These are phyloP conservation scores for Noctilio leporinus DNA, from an alignment of 2,113 vertebrate genomes.

Conservation along the genomic window DNA sequence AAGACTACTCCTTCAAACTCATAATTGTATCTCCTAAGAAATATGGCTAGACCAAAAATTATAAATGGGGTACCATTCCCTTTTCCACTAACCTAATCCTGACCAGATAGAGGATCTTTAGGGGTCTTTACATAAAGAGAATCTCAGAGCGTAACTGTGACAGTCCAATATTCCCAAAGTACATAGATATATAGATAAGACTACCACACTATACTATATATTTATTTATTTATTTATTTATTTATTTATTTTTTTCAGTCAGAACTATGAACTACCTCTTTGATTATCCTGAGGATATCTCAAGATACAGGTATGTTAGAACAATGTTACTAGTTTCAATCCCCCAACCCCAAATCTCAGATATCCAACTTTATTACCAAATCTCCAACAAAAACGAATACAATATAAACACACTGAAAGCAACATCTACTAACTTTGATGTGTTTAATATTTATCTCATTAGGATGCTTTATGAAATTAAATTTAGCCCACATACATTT, in stretches of 20 bases:
- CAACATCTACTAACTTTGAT: not conserved
- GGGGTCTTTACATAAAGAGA: not conserved
- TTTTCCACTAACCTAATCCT: not conserved
- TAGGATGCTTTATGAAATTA: not conserved
- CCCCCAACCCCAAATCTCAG: not conserved
- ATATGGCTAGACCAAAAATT: not conserved
- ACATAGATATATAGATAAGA: not conserved
- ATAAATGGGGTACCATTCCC: not conserved
- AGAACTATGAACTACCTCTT: not conserved
- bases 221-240: too few species aligned
- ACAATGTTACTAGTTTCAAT: conserved; percentile 18
- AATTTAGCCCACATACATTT: not conserved
- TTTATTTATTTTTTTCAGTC: not conserved
- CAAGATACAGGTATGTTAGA: not conserved
- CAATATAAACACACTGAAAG: not conserved
- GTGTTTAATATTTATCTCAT: not conserved
- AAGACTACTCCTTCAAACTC: not conserved
- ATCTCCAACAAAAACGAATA: not conserved
- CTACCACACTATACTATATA: too few species aligned
- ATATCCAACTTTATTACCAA: not conserved
- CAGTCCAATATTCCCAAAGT: not conserved
- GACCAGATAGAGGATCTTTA: not conserved
- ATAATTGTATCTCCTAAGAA: conserved; percentile 7
- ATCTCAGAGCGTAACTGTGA: not conserved
- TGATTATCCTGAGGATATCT: not conserved